These are phyloP conservation scores for Thymallus thymallus DNA, from an alignment of 2,113 vertebrate genomes.

Conservation along the genomic window DNA sequence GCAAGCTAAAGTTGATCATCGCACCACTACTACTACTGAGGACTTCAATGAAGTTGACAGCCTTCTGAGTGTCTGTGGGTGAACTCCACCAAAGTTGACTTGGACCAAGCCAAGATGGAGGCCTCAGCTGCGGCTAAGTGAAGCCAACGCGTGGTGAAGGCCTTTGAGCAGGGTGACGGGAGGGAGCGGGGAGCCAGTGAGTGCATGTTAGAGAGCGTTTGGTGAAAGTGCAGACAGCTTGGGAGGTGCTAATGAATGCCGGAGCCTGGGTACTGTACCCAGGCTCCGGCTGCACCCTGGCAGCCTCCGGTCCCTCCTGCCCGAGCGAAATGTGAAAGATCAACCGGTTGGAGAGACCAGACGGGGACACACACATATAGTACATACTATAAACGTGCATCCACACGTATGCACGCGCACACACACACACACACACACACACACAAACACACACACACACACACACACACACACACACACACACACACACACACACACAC, in stretches of 20 bases:
- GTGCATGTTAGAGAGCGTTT: constrained; percentile 69
- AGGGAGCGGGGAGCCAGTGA: constrained; percentile 68
- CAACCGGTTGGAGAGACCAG: constrained; percentile 78
- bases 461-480: background rate
- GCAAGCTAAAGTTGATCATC: background rate
- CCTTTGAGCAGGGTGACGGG: constrained; percentile 69
- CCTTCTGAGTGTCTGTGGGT: constrained; percentile 7
- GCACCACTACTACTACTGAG: background rate
- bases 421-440: constrained; percentile 19
- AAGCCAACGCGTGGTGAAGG: constrained; percentile 67
- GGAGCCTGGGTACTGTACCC: constrained; percentile 68
- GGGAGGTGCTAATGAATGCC: constrained; percentile 81
- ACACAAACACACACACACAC: constrained; percentile 18
- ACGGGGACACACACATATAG: constrained; percentile 55
- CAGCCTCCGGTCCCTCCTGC: constrained; percentile 74
- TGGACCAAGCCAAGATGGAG: constrained; percentile 66
- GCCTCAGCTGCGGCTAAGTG: constrained; percentile 67
- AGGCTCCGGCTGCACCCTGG: constrained; percentile 72
- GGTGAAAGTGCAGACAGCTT: constrained; percentile 78
- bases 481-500: too few species aligned
- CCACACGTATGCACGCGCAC: constrained; percentile 31
- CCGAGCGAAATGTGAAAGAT: constrained; percentile 79
- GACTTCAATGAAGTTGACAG: background rate
- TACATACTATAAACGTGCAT: constrained; percentile 31
- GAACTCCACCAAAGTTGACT: constrained; percentile 70